Evolutionary conservation across 2,797 vertebrate species (phyloP).

Genomic region (Dicrostonyx torquatus): DNA sequence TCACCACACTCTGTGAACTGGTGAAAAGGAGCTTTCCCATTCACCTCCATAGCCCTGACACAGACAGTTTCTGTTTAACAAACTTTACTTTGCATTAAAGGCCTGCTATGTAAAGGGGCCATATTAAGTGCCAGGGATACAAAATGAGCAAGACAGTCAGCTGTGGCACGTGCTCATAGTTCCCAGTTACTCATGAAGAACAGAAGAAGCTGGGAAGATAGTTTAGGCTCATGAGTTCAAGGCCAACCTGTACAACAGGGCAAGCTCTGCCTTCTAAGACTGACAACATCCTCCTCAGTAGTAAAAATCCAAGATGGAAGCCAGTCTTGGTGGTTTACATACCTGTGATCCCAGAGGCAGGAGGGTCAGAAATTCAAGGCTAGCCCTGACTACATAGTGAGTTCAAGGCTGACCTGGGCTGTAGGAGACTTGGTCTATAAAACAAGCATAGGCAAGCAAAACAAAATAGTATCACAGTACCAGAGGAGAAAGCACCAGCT

Average conservation of each 20-base stretch:
- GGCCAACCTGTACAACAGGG: not conserved
- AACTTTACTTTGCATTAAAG: slow-evolving; percentile 15
- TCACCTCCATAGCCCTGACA: not conserved
- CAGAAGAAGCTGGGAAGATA: not conserved
- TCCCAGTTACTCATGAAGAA: not conserved
- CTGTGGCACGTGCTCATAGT: not conserved
- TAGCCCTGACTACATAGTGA: not conserved
- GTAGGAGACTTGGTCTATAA: not conserved
- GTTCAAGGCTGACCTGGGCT: not conserved
- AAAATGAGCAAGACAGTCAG: not conserved
- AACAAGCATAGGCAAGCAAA: not conserved
- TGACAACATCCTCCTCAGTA: not conserved
- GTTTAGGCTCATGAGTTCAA: not conserved
- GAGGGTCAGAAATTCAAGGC: not conserved
- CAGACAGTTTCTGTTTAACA: slow-evolving; percentile 21
- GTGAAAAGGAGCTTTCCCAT: not conserved
- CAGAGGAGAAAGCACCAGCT: not conserved
- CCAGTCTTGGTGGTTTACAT: not conserved
- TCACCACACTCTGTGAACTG: not conserved
- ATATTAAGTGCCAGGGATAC: not conserved
- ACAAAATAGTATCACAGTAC: not conserved
- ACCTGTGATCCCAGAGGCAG: not conserved
- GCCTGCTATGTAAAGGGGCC: not conserved
- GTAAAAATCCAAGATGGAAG: not conserved
- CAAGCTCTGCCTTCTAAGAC: not conserved